These are phyloP conservation scores for Bombus terrestris DNA, from an alignment of 1,140 invertebrate genomes.

Conservation along the genomic window DNA sequence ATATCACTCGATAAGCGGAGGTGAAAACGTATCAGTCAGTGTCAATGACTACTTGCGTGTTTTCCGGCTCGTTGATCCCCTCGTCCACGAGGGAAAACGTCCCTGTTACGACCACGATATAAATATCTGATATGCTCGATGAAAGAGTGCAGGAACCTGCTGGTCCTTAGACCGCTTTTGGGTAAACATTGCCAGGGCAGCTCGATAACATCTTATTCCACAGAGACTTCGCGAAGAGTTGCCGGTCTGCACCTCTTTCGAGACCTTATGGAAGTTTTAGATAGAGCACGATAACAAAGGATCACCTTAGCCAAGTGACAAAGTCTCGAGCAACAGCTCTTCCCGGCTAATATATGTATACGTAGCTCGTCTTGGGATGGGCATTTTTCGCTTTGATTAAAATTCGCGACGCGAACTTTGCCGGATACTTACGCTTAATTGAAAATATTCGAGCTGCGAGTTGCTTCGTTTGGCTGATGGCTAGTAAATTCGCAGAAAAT, in stretches of 20 bases:
- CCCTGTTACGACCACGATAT: constrained; percentile 32
- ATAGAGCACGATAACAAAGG: constrained; percentile 46
- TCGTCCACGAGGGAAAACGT: not conserved
- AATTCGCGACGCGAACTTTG: not conserved
- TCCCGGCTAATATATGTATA: not conserved
- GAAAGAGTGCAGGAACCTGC: constrained; percentile 38
- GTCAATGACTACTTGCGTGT: constrained; percentile 15
- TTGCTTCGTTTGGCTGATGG: not conserved
- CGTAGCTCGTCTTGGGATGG: not conserved
- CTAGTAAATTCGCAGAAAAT: not conserved
- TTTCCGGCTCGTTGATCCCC: not conserved
- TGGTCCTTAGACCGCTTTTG: constrained; percentile 50
- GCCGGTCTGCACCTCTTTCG: constrained; percentile 23
- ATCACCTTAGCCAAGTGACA: constrained; percentile 11
- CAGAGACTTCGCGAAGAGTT: constrained; percentile 24
- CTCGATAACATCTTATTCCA: constrained; percentile 44
- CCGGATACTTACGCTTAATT: not conserved
- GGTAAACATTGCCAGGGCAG: constrained; percentile 35
- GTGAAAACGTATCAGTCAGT: constrained; percentile 33
- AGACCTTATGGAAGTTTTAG: constrained; percentile 25
- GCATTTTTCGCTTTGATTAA: not conserved
- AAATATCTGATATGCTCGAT: constrained; percentile 42
- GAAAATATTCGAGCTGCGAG: not conserved
- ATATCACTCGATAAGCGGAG: constrained; percentile 4
- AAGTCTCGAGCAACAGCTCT: not conserved